Evolutionary conservation across 1,140 invertebrate genomes (phyloP).

Genomic region (Tribolium madens): DNA sequence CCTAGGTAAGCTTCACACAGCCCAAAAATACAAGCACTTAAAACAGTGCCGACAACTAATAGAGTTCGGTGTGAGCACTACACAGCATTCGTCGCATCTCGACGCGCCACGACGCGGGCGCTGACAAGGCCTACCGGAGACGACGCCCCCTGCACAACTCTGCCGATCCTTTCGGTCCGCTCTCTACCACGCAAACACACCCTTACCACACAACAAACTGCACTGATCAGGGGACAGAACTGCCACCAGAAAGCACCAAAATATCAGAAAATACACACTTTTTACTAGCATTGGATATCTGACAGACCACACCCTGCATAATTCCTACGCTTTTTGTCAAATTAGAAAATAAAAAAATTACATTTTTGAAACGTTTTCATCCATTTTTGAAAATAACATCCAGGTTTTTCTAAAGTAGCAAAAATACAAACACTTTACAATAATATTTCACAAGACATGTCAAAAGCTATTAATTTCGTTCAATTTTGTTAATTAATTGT

Average conservation of each 20-base stretch:
- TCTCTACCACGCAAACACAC: background rate
- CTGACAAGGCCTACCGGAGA: constrained; percentile 2
- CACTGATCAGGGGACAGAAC: background rate
- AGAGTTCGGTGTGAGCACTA: constrained; percentile 66
- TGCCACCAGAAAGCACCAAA: background rate
- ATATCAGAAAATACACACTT: too few species aligned
- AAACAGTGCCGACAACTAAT: constrained; percentile 66
- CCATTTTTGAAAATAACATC: too few species aligned
- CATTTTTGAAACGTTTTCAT: too few species aligned
- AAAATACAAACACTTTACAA: too few species aligned
- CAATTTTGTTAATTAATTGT: too few species aligned
- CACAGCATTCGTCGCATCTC: constrained; percentile 61
- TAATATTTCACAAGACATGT: too few species aligned
- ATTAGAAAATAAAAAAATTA: too few species aligned
- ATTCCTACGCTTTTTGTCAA: too few species aligned
- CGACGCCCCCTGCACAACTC: background rate
- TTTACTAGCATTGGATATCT: too few species aligned
- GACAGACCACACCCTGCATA: too few species aligned
- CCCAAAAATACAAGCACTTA: constrained; percentile 67
- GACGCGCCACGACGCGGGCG: constrained; percentile 40
- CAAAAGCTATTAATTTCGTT: too few species aligned
- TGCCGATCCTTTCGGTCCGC: constrained; percentile 21
- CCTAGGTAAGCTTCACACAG: constrained; percentile 67
- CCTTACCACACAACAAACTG: background rate
- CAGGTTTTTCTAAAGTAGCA: too few species aligned